A percentile compares a stretch with the other conserved stretches of the same genome.
Conservation (phyloP, 2,797 vertebrate species). For the Percopsis omiscomaycus region DNA sequence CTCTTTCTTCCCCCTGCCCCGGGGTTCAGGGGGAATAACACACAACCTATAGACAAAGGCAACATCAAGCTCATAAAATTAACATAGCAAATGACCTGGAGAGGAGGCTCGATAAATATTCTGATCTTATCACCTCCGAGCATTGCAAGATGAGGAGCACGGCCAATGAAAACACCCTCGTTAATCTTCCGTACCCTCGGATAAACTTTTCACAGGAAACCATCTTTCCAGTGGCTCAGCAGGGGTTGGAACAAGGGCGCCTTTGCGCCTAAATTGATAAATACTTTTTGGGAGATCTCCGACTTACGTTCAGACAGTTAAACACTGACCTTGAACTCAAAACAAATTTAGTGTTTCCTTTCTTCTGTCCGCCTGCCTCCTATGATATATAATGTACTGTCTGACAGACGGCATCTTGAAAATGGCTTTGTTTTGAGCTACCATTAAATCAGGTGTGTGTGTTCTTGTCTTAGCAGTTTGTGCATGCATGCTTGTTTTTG, state of each 20-base stretch:
- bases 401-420: slow-evolving; percentile 55
- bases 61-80: slow-evolving; percentile 95
- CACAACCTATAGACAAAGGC: slow-evolving; percentile 90
- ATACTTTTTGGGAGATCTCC: slow-evolving; percentile 72
- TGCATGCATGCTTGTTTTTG: slow-evolving; percentile 31
- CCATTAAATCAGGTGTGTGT: slow-evolving; percentile 55
- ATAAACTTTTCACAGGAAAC: slow-evolving; percentile 90
- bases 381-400: slow-evolving; percentile 60
- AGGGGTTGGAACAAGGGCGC: slow-evolving; percentile 89
- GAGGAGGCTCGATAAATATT: slow-evolving; percentile 91
- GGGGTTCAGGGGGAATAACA: slow-evolving; percentile 89
- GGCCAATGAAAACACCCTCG: slow-evolving; percentile 90
- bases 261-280: slow-evolving; percentile 74
- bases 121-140: slow-evolving; percentile 85
- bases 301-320: slow-evolving; percentile 74
- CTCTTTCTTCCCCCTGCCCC: slow-evolving; percentile 79
- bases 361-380: slow-evolving; percentile 53
- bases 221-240: slow-evolving; percentile 85
- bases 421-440: slow-evolving; percentile 61
- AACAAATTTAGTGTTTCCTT: slow-evolving; percentile 74
- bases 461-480: slow-evolving; percentile 31
- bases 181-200: slow-evolving; percentile 85
- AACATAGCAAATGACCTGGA: slow-evolving; percentile 96
- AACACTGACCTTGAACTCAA: slow-evolving; percentile 76
- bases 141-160: slow-evolving; percentile 76